Percentiles rank a stretch among this genome's conserved stretches.
Evolutionary conservation across 1,140 invertebrate species (phyloP).

Genomic region (Hormaphis cornu): DNA sequence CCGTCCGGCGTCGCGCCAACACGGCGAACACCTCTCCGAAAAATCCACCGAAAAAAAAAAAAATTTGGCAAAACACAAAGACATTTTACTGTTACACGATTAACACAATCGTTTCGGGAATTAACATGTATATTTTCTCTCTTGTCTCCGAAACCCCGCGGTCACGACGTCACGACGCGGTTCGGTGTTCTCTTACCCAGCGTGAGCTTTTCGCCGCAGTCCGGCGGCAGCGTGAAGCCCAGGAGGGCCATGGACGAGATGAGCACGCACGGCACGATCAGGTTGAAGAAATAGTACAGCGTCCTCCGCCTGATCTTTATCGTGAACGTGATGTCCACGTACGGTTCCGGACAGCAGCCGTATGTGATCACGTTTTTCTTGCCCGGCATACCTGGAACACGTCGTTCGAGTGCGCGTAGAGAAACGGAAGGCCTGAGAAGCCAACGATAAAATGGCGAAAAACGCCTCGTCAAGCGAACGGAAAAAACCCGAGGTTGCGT

Average conservation of each 20-base stretch:
- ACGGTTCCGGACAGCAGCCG: constrained; percentile 80
- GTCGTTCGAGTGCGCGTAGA: background rate
- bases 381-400: constrained; percentile 64
- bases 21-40: too few relatives aligned
- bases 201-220: constrained; percentile 97
- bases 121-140: too few relatives aligned
- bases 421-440: background rate
- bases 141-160: too few relatives aligned
- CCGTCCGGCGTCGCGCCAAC: too few relatives aligned
- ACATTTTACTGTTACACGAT: too few relatives aligned
- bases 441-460: too few relatives aligned
- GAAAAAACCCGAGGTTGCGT: too few relatives aligned
- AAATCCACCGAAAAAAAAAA: too few relatives aligned
- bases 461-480: too few relatives aligned
- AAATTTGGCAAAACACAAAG: too few relatives aligned
- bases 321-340: constrained; percentile 94
- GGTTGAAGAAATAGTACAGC: constrained; percentile 98
- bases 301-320: constrained; percentile 93
- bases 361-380: constrained; percentile 74
- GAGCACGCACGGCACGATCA: constrained; percentile 96
- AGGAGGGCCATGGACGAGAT: constrained; percentile 96
- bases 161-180: too few relatives aligned
- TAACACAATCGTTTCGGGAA: too few relatives aligned
- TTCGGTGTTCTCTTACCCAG: constrained; percentile 64
- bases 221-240: constrained; percentile 94